These are phyloP conservation scores for Steinernema khuongi DNA, from an alignment of 1,140 invertebrate species.

Conservation along the genomic window DNA sequence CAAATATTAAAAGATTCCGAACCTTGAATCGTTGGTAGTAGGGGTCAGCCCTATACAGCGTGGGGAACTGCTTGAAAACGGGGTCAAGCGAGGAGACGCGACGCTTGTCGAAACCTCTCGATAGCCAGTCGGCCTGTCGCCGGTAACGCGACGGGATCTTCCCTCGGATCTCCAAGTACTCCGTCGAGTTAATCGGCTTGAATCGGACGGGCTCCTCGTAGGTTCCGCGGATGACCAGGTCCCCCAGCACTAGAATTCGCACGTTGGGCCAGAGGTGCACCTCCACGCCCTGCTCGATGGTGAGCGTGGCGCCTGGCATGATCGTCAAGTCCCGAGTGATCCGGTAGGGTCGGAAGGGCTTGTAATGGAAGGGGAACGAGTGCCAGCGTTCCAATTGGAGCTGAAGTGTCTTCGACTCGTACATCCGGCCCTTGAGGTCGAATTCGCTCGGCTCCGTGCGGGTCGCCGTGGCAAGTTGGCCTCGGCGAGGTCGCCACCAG, in stretches of 20 bases:
- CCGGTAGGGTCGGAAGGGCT: slow-evolving; percentile 56
- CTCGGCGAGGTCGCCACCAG: slow-evolving; percentile 65
- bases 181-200: slow-evolving; percentile 66
- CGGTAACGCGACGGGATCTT: slow-evolving; percentile 22
- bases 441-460: slow-evolving; percentile 48
- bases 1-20: neutral
- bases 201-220: slow-evolving; percentile 75
- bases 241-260: slow-evolving; percentile 88
- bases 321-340: slow-evolving; percentile 76
- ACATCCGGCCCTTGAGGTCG: slow-evolving; percentile 75
- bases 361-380: slow-evolving; percentile 35
- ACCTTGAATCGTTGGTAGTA: slow-evolving; percentile 46
- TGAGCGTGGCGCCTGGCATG: slow-evolving; percentile 80
- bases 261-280: slow-evolving; percentile 93
- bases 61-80: slow-evolving; percentile 51
- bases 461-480: slow-evolving; percentile 54
- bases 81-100: slow-evolving; percentile 30
- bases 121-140: neutral
- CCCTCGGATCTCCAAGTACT: slow-evolving; percentile 41
- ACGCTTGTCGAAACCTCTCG: slow-evolving; percentile 16
- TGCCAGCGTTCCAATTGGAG: slow-evolving; percentile 49
- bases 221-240: slow-evolving; percentile 76
- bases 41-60: slow-evolving; percentile 46
- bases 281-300: slow-evolving; percentile 79
- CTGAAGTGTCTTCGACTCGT: slow-evolving; percentile 70